These are phyloP conservation scores for Motacilla tschutschensis DNA, from an alignment of 2,113 vertebrate species.

Conservation along the genomic window DNA sequence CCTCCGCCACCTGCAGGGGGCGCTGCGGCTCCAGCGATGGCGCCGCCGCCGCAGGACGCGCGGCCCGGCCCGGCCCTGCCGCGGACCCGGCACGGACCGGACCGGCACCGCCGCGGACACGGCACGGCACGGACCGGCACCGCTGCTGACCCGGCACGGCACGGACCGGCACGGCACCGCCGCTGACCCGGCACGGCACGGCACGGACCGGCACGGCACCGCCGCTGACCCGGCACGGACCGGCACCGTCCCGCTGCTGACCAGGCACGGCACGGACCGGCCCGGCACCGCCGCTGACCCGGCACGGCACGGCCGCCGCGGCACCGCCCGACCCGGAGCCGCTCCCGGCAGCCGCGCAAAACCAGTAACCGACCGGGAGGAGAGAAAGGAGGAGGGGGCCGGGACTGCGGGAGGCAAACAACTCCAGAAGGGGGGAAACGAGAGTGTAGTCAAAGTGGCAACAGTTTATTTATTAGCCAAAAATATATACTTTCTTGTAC, in stretches of 20 bases:
- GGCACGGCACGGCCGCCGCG: no score
- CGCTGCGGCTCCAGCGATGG: constrained; percentile 87
- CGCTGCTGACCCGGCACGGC: no score
- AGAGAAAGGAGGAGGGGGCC: rapidly evolving
- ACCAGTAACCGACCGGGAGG: neutral
- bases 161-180: no score
- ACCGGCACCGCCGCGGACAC: no score
- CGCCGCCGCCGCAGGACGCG: neutral
- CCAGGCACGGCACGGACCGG: no score
- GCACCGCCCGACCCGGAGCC: neutral
- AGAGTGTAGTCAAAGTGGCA: constrained; percentile 87
- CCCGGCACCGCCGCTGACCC: no score
- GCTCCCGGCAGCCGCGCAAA: neutral
- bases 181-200: no score
- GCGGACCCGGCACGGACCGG: no score
- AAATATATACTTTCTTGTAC: constrained; percentile 99
- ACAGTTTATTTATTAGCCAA: constrained; percentile 99
- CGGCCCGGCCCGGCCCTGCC: neutral
- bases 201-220: no score
- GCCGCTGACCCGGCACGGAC: no score
- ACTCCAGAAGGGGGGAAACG: neutral
- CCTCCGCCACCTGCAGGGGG: constrained; percentile 83
- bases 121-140: no score
- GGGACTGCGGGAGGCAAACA: neutral
- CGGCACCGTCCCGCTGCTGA: no score